Evolutionary conservation across 2,888 invertebrate genomes (phyloP), one percentile per base, ranked within the genome.

Genomic region (Idaea aversata): DNA sequence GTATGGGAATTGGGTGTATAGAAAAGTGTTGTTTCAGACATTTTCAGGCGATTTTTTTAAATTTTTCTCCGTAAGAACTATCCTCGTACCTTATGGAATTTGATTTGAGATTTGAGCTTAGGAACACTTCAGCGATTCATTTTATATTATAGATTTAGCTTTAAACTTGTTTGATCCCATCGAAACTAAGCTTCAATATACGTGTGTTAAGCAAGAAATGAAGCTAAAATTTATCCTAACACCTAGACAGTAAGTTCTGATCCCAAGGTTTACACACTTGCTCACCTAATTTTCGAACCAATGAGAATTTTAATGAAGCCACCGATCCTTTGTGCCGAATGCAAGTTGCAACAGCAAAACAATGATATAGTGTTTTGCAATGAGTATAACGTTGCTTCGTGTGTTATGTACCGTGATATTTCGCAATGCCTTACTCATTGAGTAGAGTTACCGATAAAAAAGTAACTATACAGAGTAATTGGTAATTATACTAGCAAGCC

Each of bases 331-430:
- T 47, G 47, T 47, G 16, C 64, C 62, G 65, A 71, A 71, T 68
- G 68, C 65, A 59, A 60, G 67, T 72, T 74, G 72, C 74, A 71
- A 68, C 70, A 71, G 67, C 63, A 25, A 58, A 61, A 38, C 61
- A 72, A 74, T 71, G 71, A 72, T 71, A 66, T 63, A 58, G 34
- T 58, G 65, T 68, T 68, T 66, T 38, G 69, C 68, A 72, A 74
- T 63, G 16, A 25, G 25, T 47, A 47, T 47, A 47, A 47, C 47
- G 5, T 47, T 47, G 3, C 13, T 47, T 47, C 47, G 47, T 47
- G 10, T 47, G 58, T 36, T 65, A 63, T 35, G n/a, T 61, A 60
- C 61, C 61, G 15, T 34, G 57, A 47, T 16, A 47, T 68, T 62
- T 67, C 65, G 67, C 47, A 66, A 71, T 62, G 34, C 34, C 63